phyloP scores from a whole-genome alignment of 2,797 vertebrate species.

The Coregonus sp. region DNA sequence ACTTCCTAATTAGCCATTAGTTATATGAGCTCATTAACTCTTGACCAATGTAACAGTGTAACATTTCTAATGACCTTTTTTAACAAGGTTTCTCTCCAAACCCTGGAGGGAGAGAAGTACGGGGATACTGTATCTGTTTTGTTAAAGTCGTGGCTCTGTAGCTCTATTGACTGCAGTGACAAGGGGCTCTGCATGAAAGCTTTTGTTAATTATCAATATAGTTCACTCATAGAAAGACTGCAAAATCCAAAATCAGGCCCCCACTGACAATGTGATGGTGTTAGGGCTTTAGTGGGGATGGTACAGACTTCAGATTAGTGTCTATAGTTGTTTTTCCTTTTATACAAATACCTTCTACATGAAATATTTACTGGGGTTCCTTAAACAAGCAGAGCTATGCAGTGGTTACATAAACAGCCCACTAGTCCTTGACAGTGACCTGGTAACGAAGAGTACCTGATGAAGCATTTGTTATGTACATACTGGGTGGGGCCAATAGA shows the following conservation, averaged over 20 bases:
- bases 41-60: slow-evolving; percentile 43
- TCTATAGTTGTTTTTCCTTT: slow-evolving; percentile 14
- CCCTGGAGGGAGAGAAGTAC: slow-evolving; percentile 12
- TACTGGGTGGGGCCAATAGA: no score
- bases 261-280: no score
- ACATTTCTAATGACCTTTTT: slow-evolving; percentile 47
- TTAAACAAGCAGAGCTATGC: slow-evolving; percentile 6
- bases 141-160: neutral
- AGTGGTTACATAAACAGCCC: neutral
- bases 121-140: slow-evolving; percentile 9
- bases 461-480: slow-evolving; percentile 30
- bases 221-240: no score
- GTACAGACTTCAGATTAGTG: no score
- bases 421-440: slow-evolving; percentile 45
- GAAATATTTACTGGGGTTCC: slow-evolving; percentile 25
- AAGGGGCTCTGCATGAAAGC: neutral
- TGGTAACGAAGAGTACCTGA: slow-evolving; percentile 18
- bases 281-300: no score
- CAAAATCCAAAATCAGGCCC: no score
- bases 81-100: slow-evolving; percentile 48
- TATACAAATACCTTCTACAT: slow-evolving; percentile 13
- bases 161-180: neutral
- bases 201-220: no score
- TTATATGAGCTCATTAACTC: slow-evolving; percentile 59
- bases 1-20: slow-evolving; percentile 55